Evolutionary conservation across 2,797 vertebrate genomes (phyloP), one percentile per base, ranked within the genome.

Genomic region (Pagetopsis macropterus): DNA sequence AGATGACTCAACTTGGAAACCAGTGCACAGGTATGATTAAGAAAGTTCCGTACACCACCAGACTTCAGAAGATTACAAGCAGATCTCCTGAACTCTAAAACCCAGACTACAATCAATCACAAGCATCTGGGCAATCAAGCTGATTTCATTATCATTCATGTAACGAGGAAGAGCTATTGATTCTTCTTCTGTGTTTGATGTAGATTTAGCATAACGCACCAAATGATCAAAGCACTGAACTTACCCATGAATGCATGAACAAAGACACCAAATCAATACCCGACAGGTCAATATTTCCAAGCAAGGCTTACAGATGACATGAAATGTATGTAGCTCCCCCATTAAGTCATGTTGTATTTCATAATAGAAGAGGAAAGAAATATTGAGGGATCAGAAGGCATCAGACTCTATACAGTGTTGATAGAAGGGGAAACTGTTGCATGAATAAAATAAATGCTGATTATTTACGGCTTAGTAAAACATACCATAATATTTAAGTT

Each of bases 241-340:
- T 90, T 87, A 75, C 74, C 78, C 76, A 79, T 83, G 88, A 93
- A 91, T 88, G 83, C 86, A 88, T 78, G 83, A 91, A 92, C 90
- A 90, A 89, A 91, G 88, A 91, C 81, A 84, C 72, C 76, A 83
- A 87, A 93, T 94, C 92, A 87, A 93, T 95, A 89, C 40, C 70
- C 78, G 82, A 76, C 79, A 19, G 86, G 85, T 93, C 89, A 89
- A 93, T 93, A 87, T 91, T 88, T 91, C 87, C 63, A 72, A 88
- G 84, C 76, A 63, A 82, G 75, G 74, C 78, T 81, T 27, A 78
- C 55, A 57, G 76, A 85, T 88, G 84, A 84, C 87, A 84, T 87
- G 85, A 85, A 92, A 88, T 89, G 87, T 89, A 86, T 88, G 81
- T 82, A 86, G 72, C 72, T 54, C 66, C 56, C 78, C 72, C 67